Evolutionary conservation across 2,113 vertebrate genomes (phyloP).

Genomic region (Spermophilus dauricus): DNA sequence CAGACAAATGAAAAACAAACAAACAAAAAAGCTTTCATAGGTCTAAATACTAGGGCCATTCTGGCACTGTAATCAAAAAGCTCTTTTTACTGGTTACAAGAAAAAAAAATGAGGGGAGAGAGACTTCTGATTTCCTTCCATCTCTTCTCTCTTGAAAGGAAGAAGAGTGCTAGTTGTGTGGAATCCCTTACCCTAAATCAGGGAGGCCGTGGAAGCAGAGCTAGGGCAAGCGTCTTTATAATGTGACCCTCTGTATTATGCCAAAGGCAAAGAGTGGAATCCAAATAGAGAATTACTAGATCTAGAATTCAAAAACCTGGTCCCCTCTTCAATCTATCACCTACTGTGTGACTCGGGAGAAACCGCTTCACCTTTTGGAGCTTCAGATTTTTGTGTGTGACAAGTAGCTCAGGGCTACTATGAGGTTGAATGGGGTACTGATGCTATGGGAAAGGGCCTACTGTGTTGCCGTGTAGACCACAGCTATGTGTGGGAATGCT

Average conservation of each 20-base stretch:
- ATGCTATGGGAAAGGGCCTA: background rate
- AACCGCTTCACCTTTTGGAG: background rate
- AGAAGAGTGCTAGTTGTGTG: background rate
- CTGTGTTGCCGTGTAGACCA: background rate
- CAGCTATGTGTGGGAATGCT: background rate
- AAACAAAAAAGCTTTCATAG: conserved; percentile 33
- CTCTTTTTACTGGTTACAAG: background rate
- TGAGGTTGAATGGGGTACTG: background rate
- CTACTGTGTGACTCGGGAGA: background rate
- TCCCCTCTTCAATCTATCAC: background rate
- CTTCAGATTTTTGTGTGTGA: background rate
- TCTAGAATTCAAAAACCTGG: background rate
- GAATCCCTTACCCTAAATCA: background rate
- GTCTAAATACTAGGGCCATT: background rate
- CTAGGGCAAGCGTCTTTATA: background rate
- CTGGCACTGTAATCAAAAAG: background rate
- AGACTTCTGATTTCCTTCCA: background rate
- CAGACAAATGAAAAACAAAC: background rate
- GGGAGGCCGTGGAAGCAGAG: background rate
- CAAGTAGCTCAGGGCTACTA: background rate
- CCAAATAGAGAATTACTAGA: background rate
- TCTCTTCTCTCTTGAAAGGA: background rate
- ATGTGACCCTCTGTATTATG: background rate
- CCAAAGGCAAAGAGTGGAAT: background rate
- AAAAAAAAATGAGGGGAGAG: background rate